Percentiles rank a stretch among this genome's conserved stretches.
phyloP scores from a whole-genome alignment of 1,140 invertebrate genomes.

The Zaprionus kolodkinae region DNA sequence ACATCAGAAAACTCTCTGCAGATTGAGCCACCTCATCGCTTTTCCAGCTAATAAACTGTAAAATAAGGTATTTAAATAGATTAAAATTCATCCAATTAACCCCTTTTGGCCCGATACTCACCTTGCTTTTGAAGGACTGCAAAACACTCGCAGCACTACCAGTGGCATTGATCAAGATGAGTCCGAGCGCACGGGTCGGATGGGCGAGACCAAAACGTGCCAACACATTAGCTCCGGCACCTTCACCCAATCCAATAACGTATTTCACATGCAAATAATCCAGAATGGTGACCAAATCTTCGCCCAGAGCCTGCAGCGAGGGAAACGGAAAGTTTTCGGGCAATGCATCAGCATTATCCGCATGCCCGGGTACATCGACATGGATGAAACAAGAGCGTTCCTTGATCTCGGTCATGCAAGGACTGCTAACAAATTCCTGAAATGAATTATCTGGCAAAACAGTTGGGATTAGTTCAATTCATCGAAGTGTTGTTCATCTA shows the following conservation, averaged over 20 bases:
- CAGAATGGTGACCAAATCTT: constrained; percentile 92
- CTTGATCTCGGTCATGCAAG: constrained; percentile 93
- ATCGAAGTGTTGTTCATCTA: constrained; percentile 63
- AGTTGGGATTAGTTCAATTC: background rate
- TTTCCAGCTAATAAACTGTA: constrained; percentile 90
- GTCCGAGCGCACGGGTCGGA: constrained; percentile 90
- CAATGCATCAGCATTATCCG: constrained; percentile 90
- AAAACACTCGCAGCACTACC: constrained; percentile 93
- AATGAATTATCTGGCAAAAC: constrained; percentile 88
- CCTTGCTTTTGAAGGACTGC: constrained; percentile 94
- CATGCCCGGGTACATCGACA: constrained; percentile 95
- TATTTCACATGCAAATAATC: constrained; percentile 92
- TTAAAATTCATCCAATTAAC: background rate
- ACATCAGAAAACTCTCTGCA: constrained; percentile 93
- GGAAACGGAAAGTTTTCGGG: constrained; percentile 91
- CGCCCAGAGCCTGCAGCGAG: constrained; percentile 92
- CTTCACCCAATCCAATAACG: constrained; percentile 94
- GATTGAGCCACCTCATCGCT: constrained; percentile 89
- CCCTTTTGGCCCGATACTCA: constrained; percentile 63
- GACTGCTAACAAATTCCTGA: constrained; percentile 91
- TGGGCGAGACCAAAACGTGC: constrained; percentile 93
- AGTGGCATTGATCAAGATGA: constrained; percentile 95
- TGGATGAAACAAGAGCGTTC: constrained; percentile 94
- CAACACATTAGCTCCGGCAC: constrained; percentile 94
- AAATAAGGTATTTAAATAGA: constrained; percentile 18